Percentiles rank a stretch among this genome's conserved stretches.
Evolutionary conservation across 2,113 vertebrate genomes (phyloP).

Genomic region (Baryphthengus martii): DNA sequence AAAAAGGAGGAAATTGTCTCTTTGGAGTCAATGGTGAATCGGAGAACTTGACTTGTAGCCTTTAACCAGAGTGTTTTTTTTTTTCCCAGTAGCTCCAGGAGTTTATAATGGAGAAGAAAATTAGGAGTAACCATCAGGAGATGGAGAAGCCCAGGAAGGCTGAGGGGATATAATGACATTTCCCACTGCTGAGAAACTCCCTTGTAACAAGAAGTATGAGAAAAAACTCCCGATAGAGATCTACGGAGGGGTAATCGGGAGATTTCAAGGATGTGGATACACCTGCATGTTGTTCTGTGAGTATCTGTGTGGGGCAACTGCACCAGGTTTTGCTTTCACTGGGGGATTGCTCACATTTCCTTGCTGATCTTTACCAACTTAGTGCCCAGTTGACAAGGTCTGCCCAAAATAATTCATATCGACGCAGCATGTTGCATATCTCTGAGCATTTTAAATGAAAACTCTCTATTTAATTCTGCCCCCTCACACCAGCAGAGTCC

Average conservation of each 20-base stretch:
- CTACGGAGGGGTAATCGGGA: fast-evolving
- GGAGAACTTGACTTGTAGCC: neutral
- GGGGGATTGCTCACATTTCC: fast-evolving
- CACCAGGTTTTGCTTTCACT: neutral
- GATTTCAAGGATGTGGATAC: neutral
- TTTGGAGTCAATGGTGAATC: neutral
- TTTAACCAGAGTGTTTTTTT: neutral
- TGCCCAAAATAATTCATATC: neutral
- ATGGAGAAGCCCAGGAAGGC: neutral
- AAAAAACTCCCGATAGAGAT: neutral
- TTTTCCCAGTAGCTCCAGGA: neutral
- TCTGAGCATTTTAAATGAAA: neutral
- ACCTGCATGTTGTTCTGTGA: fast-evolving
- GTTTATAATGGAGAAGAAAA: neutral
- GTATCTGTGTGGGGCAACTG: fast-evolving
- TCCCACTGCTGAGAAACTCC: neutral
- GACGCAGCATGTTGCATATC: neutral
- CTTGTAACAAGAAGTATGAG: neutral
- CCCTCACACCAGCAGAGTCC: neutral
- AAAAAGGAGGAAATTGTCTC: neutral
- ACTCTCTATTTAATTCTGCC: neutral
- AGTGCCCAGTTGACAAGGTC: neutral
- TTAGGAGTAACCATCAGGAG: neutral
- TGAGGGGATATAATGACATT: neutral
- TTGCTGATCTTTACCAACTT: neutral